Evolutionary conservation across 2,113 vertebrate genomes (phyloP).

Genomic region (Sinocyclocheilus rhinocerous): DNA sequence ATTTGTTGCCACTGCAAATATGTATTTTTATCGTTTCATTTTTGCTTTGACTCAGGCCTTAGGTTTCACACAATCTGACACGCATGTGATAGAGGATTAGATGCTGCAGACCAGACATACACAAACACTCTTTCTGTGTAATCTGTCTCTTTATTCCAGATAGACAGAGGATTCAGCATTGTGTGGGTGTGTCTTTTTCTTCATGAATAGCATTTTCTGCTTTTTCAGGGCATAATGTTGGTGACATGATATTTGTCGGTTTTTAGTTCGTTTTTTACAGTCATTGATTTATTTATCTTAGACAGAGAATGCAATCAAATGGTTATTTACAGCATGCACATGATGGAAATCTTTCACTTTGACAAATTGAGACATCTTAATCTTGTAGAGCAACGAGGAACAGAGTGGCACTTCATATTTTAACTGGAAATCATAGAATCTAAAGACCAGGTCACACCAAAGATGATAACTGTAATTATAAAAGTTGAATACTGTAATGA

Average conservation of each 20-base stretch:
- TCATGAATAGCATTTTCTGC: too few relatives aligned
- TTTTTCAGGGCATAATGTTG: background rate
- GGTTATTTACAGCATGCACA: too few relatives aligned
- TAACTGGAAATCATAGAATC: background rate
- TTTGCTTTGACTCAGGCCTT: background rate
- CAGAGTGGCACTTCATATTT: background rate
- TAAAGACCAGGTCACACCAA: background rate
- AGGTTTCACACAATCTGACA: conserved; percentile 11
- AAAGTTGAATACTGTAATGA: background rate
- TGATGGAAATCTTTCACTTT: background rate
- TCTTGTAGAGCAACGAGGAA: background rate
- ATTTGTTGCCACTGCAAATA: conserved; percentile 41
- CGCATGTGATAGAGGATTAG: conserved; percentile 33
- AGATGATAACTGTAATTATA: background rate
- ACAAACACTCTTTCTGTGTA: conserved; percentile 39
- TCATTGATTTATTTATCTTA: too few relatives aligned
- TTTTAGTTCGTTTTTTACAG: too few relatives aligned
- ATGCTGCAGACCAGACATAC: conserved; percentile 24
- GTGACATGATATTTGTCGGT: too few relatives aligned
- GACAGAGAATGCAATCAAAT: too few relatives aligned
- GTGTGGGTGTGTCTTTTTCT: background rate
- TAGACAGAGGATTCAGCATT: background rate
- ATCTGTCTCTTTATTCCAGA: conserved; percentile 15
- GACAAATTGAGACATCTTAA: background rate
- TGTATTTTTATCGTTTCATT: conserved; percentile 26